Evolutionary conservation across 2,797 vertebrate species (phyloP).

Genomic region (Thaleichthys pacificus): DNA sequence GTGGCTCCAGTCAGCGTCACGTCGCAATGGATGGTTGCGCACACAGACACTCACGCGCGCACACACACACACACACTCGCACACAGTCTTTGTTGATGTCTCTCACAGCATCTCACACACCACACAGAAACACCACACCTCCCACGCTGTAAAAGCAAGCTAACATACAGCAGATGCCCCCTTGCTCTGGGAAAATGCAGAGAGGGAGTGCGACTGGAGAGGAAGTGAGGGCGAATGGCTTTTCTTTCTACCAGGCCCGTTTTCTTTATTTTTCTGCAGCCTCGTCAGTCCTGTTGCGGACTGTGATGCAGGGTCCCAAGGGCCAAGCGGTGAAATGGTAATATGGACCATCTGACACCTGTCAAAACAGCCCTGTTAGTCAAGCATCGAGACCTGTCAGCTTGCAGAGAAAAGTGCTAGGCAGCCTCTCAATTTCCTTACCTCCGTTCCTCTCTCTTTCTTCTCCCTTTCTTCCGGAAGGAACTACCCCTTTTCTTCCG

Average conservation of each 20-base stretch:
- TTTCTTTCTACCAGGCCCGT: slow-evolving; percentile 65
- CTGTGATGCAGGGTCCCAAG: slow-evolving; percentile 74
- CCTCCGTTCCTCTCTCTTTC: slow-evolving; percentile 2
- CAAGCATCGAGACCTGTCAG: slow-evolving; percentile 77
- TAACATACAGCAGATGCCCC: slow-evolving; percentile 64
- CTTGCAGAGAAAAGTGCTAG: slow-evolving; percentile 69
- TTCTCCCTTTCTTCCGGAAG: background rate
- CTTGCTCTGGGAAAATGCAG: slow-evolving; percentile 46
- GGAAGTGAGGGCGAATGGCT: slow-evolving; percentile 60
- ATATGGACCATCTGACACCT: slow-evolving; percentile 84
- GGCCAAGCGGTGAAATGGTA: slow-evolving; percentile 75
- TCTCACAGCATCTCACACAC: background rate
- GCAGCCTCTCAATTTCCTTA: slow-evolving; percentile 65
- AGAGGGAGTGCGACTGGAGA: slow-evolving; percentile 51
- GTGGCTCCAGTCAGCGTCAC: background rate
- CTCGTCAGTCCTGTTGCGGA: slow-evolving; percentile 69
- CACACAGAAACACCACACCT: slow-evolving; percentile 15
- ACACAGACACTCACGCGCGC: slow-evolving; percentile 17
- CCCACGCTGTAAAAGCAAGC: slow-evolving; percentile 9
- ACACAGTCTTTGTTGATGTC: background rate
- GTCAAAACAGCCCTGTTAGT: slow-evolving; percentile 83
- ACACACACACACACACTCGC: background rate
- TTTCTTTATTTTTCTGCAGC: slow-evolving; percentile 68
- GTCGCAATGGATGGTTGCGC: slow-evolving; percentile 13
- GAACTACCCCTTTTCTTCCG: background rate